Conservation (phyloP, 2,797 vertebrate species). For the Phalloptychus januarius region DNA sequence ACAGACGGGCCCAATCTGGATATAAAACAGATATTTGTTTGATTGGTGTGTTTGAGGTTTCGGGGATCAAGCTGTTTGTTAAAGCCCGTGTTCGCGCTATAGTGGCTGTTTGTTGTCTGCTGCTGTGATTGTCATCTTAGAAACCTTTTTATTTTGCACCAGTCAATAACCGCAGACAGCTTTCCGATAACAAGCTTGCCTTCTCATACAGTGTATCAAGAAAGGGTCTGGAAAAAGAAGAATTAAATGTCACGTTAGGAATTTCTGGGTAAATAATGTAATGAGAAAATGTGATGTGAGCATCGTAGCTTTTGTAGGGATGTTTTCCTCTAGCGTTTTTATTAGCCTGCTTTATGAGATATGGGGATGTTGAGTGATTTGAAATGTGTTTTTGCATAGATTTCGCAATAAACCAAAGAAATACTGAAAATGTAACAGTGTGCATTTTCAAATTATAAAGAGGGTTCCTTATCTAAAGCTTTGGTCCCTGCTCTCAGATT, state of each 20-base stretch:
- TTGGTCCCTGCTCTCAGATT: not conserved
- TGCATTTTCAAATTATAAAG: not conserved
- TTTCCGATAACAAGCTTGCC: not conserved
- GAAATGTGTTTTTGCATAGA: not conserved
- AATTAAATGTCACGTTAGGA: not conserved
- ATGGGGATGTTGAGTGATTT: not conserved
- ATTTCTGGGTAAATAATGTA: not conserved
- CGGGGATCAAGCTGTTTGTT: not conserved
- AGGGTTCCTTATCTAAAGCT: not conserved
- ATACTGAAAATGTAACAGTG: not conserved
- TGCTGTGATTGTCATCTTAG: constrained; percentile 7
- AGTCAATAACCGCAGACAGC: constrained; percentile 2
- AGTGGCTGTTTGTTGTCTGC: constrained; percentile 3
- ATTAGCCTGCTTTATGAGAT: not conserved
- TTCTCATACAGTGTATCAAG: not conserved
- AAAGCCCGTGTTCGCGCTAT: not conserved
- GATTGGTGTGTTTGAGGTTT: not conserved
- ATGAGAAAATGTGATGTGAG: not conserved
- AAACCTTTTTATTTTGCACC: constrained; percentile 4
- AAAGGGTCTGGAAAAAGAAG: not conserved
- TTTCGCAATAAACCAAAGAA: not conserved
- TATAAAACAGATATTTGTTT: constrained; percentile 20
- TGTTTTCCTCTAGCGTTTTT: not conserved
- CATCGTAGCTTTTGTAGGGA: not conserved
- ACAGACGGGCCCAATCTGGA: constrained; percentile 12